Percentiles rank a stretch among this genome's conserved stretches.
Evolutionary conservation across 1,140 invertebrate genomes (phyloP).

Genomic region (Ectropis grisescens): DNA sequence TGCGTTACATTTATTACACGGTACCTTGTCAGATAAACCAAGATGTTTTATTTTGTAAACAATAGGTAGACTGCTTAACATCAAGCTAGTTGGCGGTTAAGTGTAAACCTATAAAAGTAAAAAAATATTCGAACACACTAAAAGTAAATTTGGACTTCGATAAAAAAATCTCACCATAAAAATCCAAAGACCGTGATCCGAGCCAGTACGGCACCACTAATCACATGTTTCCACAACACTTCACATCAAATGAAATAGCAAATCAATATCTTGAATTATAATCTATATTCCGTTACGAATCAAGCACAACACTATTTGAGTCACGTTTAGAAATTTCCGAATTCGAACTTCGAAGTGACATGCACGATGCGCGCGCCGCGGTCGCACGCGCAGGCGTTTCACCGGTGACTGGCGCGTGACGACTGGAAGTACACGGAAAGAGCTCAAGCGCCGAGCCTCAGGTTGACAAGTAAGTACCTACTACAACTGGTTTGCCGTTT

Average conservation of each 20-base stretch:
- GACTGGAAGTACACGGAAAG: constrained; percentile 25
- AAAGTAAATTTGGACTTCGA: too few species aligned
- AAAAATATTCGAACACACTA: too few species aligned
- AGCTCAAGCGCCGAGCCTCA: constrained; percentile 25
- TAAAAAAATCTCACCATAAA: constrained; percentile 44
- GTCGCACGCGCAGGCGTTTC: constrained; percentile 20
- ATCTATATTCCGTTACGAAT: constrained; percentile 16
- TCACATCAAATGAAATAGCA: too few species aligned
- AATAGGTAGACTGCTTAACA: too few species aligned
- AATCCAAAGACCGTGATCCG: constrained; percentile 29
- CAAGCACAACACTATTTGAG: constrained; percentile 22
- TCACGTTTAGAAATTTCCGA: constrained; percentile 31
- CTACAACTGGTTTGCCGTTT: too few species aligned
- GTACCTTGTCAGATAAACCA: too few species aligned
- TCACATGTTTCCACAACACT: constrained; percentile 37
- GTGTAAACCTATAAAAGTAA: too few species aligned
- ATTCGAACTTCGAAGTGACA: constrained; percentile 9
- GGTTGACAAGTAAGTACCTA: constrained; percentile 22
- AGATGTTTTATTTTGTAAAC: too few species aligned
- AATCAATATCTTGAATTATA: constrained; percentile 10
- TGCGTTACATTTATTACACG: too few species aligned
- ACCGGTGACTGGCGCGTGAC: constrained; percentile 42
- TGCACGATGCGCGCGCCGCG: constrained; percentile 25
- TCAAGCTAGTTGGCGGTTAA: too few species aligned
- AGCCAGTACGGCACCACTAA: constrained; percentile 20